These are phyloP conservation scores for Macrocentrus cingulum DNA, from an alignment of 1,140 invertebrate species.

Conservation along the genomic window DNA sequence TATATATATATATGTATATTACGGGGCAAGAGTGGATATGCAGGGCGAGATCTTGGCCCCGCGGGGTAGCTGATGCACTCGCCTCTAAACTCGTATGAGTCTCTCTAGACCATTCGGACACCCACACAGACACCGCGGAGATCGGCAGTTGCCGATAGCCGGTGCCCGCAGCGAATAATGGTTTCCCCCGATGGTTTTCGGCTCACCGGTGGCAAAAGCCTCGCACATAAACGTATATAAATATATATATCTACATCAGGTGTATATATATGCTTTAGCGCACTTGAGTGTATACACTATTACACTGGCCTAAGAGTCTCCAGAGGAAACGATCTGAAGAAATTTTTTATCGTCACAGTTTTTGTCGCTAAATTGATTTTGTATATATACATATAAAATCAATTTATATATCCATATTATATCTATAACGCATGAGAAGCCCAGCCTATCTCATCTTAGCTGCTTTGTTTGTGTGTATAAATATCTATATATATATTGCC, in stretches of 20 bases:
- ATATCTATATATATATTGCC: no score
- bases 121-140: slow-evolving; percentile 45
- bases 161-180: slow-evolving; percentile 44
- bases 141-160: slow-evolving; percentile 43
- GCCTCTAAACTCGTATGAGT: slow-evolving; percentile 30
- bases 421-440: no score
- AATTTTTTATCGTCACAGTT: no score
- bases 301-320: no score
- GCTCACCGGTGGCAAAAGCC: slow-evolving; percentile 30
- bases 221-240: slow-evolving; percentile 5
- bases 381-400: no score
- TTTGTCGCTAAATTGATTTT: no score
- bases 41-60: slow-evolving; percentile 39
- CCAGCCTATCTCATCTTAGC: no score
- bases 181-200: slow-evolving; percentile 36
- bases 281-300: no score
- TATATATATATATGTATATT: not conserved
- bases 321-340: no score
- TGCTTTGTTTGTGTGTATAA: no score
- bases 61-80: slow-evolving; percentile 38
- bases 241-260: not conserved
- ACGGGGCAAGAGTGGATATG: slow-evolving; percentile 23
- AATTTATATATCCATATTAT: no score
- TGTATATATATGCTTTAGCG: no score
- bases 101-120: slow-evolving; percentile 40